Evolutionary conservation across 30 jellyfish, hydroid and myxozoan genomes (phyloP).

Genomic region (Pseudorhiza aurosa): DNA sequence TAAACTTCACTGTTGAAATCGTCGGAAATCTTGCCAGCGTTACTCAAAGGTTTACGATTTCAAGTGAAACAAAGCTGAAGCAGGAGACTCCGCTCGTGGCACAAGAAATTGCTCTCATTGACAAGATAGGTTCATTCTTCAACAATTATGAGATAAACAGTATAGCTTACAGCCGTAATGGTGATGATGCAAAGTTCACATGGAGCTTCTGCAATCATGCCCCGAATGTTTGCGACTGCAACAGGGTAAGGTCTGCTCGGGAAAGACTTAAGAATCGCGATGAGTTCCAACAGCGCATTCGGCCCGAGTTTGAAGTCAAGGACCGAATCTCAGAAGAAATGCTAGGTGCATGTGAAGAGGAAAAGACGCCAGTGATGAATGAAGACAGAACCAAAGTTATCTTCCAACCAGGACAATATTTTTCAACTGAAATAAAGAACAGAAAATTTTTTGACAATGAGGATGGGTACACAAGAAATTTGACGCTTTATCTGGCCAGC

Average conservation of each 20-base stretch:
- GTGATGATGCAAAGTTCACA: constrained; percentile 25
- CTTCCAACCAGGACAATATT: constrained; percentile 67
- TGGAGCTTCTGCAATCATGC: constrained; percentile 74
- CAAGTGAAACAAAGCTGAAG: constrained; percentile 27
- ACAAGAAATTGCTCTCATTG: constrained; percentile 66
- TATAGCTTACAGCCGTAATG: constrained; percentile 30
- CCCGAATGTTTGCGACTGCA: constrained; percentile 55
- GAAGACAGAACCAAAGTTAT: constrained; percentile 22
- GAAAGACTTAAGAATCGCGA: constrained; percentile 3
- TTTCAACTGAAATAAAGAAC: constrained; percentile 55
- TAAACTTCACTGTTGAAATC: constrained; percentile 46
- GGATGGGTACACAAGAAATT: constrained; percentile 80
- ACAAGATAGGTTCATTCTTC: constrained; percentile 36
- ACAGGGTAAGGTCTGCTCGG: constrained; percentile 27
- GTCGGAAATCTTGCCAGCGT: constrained; percentile 54
- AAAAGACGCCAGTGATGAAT: constrained; percentile 1
- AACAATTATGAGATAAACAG: constrained; percentile 44
- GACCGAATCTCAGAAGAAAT: constrained; percentile 17
- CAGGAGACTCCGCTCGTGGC: constrained; percentile 15
- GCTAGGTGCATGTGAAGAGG: constrained; percentile 29
- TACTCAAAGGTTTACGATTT: constrained; percentile 16
- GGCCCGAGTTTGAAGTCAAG: constrained; percentile 23
- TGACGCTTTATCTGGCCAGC: constrained; percentile 37
- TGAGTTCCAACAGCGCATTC: constrained; percentile 2
- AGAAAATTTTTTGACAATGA: constrained; percentile 69